Conservation (phyloP, 2,113 vertebrate species). For the Rhombomys opimus region DNA sequence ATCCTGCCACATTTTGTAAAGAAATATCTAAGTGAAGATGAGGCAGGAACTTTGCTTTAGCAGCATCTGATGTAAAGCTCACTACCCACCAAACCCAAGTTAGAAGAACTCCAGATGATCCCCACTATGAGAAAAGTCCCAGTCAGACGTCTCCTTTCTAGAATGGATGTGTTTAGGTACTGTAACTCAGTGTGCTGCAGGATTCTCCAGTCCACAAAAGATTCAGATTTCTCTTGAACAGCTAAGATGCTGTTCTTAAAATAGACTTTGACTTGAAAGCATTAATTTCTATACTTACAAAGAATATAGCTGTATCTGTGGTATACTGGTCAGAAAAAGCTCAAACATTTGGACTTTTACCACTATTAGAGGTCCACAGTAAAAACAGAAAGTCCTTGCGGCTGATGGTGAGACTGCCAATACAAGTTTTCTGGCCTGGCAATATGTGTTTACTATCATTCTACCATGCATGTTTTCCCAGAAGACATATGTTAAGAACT, state of each 20-base stretch:
- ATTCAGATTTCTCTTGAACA: slow-evolving; percentile 22
- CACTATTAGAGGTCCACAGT: not conserved
- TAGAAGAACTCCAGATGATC: not conserved
- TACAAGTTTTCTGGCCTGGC: not conserved
- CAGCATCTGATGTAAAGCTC: not conserved
- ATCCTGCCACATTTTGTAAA: not conserved
- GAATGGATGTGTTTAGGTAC: not conserved
- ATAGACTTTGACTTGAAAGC: not conserved
- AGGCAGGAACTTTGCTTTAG: not conserved
- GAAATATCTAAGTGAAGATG: not conserved
- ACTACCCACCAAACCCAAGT: not conserved
- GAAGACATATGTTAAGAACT: not conserved
- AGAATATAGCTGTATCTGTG: not conserved
- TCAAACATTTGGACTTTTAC: not conserved
- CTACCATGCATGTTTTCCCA: not conserved
- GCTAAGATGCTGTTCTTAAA: slow-evolving; percentile 38
- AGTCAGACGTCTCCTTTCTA: not conserved
- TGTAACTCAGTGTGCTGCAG: not conserved
- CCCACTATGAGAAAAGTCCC: not conserved
- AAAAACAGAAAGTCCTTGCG: not conserved
- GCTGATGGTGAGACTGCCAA: not conserved
- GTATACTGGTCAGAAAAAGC: not conserved
- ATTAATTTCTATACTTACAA: not conserved
- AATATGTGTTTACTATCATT: not conserved
- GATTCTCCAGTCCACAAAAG: not conserved